Evolutionary conservation across 2,888 invertebrate genomes (phyloP), one percentile per base, ranked within the genome.

Genomic region (Holacanthella duospinosa): DNA sequence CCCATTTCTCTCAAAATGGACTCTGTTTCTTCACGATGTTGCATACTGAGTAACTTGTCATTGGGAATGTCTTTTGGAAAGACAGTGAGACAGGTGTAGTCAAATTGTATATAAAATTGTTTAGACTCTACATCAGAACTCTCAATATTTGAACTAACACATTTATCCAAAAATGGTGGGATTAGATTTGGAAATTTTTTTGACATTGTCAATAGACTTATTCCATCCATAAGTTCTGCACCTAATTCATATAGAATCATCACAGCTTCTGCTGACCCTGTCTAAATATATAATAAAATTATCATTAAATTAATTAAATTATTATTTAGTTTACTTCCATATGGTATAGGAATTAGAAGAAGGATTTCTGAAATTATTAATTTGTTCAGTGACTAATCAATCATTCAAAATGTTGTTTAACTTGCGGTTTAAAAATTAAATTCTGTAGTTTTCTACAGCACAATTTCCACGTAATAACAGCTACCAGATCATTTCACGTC

Each of bases 31-130:
- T 72, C 70, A 16, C 73, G 55, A 48, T 72, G 67, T 62, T 73
- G 73, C 66, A 73, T 70, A 3, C 67, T 68, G 44, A 71, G 67
- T 53, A 73, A 60, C 58, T 73, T 73, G 55, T 71, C 71, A 59
- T 69, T 70, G 19, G 67, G 67, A 55, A 73, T 71, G 58, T 72
- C 73, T 63, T 73, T 70, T 0, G 72, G 73, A 48, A 70, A 73
- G 60, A 68, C 70, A 21, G 72, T 71, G 43, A 73, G 62, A 44
- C 71, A 71, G 9, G 72, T 73, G 68, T 73, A 73, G 62, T 73
- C 73, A 56, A 73, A 73, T 43, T 72, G 72, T 48, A 73, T 71
- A 57, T 72, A 72, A 60, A 73, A 73, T 53, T 72, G 69, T 55
- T 73, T 73, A 2, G 71, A 71, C 44, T 73, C 73, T 12, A 71